Evolutionary conservation across 2,797 vertebrate genomes (phyloP), one percentile per base, ranked within the genome.

Genomic region (Odontamblyopus lacepedii): DNA sequence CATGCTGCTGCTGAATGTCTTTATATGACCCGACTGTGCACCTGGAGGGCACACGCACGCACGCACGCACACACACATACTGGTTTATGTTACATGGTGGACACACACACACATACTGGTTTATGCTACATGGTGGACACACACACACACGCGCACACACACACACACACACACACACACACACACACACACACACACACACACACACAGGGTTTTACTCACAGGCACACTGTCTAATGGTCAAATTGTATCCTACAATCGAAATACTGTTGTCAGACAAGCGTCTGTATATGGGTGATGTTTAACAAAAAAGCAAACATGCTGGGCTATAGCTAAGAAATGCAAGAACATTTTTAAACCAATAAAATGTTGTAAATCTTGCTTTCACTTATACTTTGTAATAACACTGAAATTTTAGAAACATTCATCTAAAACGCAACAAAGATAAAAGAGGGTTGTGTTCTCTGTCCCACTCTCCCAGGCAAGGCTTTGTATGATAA

Each of bases 1-100:
- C 85, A 79, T 84, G 85, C 86, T 77, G 80, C 11, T 72, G 76
- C 78, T 84, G 78, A 91, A 89, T 89, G 84, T 78, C 77, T 88
- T 86, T 87, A 87, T 87, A 84, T 84, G 85, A 87, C 77, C 77
- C 18, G 9, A 63, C 73, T 85, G 79, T 77, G 65, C 68, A 89
- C 88, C 87, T 91, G 83, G 73, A 67, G 69, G 3, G 5, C 3
- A 32, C 2, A 32, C 30, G 5, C 30, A 32, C 30, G 5, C 30
- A 32, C 30, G 3, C 30, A 4, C 30, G 30, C 30, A 32, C 30
- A 32, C 30, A 32, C 30, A 32, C 30, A 4, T 5, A 32, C 30
- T n/a, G n/a, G n/a, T n/a, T n/a, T n/a, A n/a, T n/a, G n/a, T n/a
- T n/a, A n/a, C n/a, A n/a, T n/a, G n/a, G n/a, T n/a, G n/a, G n/a